Base-by-base conservation (phyloP, 1,140 invertebrate species). In the Zaprionus taronus region DNA sequence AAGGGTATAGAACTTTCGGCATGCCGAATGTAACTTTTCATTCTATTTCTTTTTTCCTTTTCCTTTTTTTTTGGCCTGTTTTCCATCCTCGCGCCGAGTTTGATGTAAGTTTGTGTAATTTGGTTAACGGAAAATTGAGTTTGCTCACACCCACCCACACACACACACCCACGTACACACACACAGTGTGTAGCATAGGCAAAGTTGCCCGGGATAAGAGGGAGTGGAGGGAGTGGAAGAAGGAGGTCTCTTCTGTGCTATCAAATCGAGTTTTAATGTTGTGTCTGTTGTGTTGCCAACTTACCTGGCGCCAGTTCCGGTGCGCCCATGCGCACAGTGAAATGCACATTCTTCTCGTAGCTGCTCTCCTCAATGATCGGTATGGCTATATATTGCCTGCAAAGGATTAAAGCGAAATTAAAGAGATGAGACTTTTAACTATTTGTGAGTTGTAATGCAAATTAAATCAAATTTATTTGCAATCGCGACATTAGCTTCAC, bases 271-370 rank as follows among this genome's bases (percentile, higher is more conserved):
- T 80, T 77, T 79, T 49, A 67, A 57, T 56, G 64, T 64, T 49
- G 41, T 49, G 41, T 26, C 38, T 53, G 47, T 9, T 53, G 47
- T 9, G 34, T n/a, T 56, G 20, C 31, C 17, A 70, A 73, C 95
- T 96, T 95, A 97, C 97, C 97, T 95, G 96, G 96, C 82, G 97
- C 94, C 82, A 97, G 94, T 87, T 95, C 95, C 7, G 99, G 98
- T 79, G 98, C 96, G 15, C 96, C 97, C 4, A 99, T 93, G 93
- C 98, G 96, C 1, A 99, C 95, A 92, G 97, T 98, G 93, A 99
- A 99, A 12, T 97, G 94, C 9, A 98, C 97, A 91, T 98, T 97
- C 93, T 99, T 99, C 93, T 99, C 98, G 92, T 99, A 99, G 91
- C 98, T 98, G 93, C 99, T 98, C 92, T 99, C 98, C 94, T 99